Conservation (phyloP, 2,797 vertebrate species). For the Micrastur ruficollis region DNA sequence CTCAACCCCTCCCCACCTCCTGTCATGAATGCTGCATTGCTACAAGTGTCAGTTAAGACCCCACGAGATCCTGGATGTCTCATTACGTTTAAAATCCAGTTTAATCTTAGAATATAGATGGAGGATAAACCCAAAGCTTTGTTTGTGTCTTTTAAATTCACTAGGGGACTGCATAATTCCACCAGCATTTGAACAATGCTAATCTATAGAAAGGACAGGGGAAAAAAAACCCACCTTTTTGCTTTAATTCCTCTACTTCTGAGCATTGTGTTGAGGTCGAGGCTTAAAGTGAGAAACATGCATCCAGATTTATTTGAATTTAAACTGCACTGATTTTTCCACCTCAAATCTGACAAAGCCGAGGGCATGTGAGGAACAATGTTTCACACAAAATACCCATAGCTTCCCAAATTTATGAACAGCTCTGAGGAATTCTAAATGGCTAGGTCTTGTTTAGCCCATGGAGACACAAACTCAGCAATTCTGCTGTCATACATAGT, state of each 20-base stretch:
- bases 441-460: neutral
- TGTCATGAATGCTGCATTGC: neutral
- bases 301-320: neutral
- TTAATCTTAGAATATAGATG: neutral
- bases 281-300: neutral
- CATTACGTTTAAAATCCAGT: neutral
- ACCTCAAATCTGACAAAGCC: neutral
- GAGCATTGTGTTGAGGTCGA: neutral
- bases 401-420: neutral
- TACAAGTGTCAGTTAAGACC: neutral
- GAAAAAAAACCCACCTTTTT: accelerated
- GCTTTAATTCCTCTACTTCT: neutral
- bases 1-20: neutral
- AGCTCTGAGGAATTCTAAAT: neutral
- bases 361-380: neutral
- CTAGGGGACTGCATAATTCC: neutral
- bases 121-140: neutral
- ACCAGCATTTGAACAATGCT: neutral
- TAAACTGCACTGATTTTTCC: neutral
- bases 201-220: neutral
- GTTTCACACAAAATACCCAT: neutral
- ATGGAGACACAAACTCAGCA: neutral
- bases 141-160: neutral
- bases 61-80: neutral
- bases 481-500: neutral